Conservation (phyloP, 2,113 vertebrate genomes). For the Alosa alosa region DNA sequence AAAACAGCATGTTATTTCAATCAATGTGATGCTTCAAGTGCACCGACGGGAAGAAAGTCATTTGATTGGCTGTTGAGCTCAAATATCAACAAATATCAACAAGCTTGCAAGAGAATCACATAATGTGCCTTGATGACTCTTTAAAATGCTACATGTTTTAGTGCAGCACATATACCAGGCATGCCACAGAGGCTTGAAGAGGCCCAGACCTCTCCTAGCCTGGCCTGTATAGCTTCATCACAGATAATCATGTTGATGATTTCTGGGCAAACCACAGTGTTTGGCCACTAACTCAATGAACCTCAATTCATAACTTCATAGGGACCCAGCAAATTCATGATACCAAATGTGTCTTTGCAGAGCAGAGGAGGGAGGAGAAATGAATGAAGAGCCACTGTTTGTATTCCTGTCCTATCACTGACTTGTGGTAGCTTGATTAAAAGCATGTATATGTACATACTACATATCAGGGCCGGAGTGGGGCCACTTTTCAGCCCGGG, state of each 20-base stretch:
- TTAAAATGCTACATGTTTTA: too few relatives aligned
- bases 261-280: neutral
- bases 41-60: neutral
- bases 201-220: neutral
- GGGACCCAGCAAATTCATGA: neutral
- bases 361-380: neutral
- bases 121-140: too few relatives aligned
- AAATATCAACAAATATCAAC: neutral
- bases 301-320: neutral
- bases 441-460: too few relatives aligned
- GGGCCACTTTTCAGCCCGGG: too few relatives aligned
- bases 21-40: neutral
- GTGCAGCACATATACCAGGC: too few relatives aligned
- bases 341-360: neutral
- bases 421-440: neutral
- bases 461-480: too few relatives aligned
- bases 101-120: neutral
- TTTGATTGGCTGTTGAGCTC: too few relatives aligned
- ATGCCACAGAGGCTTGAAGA: too few relatives aligned
- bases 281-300: neutral
- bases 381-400: too few relatives aligned
- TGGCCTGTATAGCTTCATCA: neutral
- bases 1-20: neutral
- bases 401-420: neutral
- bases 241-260: neutral